Evolutionary conservation across 2,797 vertebrate species (phyloP).

Genomic region (Eleutherodactylus coqui): DNA sequence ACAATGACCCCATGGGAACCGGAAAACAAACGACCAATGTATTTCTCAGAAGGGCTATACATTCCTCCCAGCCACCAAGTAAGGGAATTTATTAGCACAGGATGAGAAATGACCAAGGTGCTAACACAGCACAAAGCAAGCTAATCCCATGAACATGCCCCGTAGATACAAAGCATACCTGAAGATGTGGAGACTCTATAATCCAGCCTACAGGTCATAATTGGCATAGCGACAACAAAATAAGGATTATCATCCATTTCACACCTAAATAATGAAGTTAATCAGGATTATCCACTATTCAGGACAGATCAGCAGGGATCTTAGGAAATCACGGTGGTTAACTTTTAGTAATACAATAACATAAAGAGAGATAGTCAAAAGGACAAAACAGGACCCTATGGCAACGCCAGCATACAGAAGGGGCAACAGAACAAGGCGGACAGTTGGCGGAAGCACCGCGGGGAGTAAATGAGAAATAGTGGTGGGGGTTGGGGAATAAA

Average conservation of each 20-base stretch:
- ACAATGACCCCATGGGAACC: background rate
- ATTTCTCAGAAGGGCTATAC: background rate
- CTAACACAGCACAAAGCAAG: background rate
- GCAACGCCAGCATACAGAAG: background rate
- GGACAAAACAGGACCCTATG: no score
- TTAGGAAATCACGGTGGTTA: constrained; percentile 8
- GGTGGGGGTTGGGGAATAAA: no score
- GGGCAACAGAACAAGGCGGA: background rate
- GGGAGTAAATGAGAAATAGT: background rate
- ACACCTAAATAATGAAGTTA: constrained; percentile 35
- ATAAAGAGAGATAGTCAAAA: constrained; percentile 2
- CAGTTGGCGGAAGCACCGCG: background rate
- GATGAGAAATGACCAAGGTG: no score
- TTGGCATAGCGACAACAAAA: constrained; percentile 17
- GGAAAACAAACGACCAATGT: background rate
- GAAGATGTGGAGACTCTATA: background rate
- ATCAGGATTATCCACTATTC: constrained; percentile 25
- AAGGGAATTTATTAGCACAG: background rate
- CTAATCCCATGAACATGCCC: background rate
- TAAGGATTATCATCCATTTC: background rate
- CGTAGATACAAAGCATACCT: background rate
- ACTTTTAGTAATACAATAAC: constrained; percentile 11
- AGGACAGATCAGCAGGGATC: constrained; percentile 32
- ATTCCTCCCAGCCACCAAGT: background rate
- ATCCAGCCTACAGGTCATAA: background rate